phyloP scores from a whole-genome alignment of 1,140 invertebrate species.

The Drosophila santomea region DNA sequence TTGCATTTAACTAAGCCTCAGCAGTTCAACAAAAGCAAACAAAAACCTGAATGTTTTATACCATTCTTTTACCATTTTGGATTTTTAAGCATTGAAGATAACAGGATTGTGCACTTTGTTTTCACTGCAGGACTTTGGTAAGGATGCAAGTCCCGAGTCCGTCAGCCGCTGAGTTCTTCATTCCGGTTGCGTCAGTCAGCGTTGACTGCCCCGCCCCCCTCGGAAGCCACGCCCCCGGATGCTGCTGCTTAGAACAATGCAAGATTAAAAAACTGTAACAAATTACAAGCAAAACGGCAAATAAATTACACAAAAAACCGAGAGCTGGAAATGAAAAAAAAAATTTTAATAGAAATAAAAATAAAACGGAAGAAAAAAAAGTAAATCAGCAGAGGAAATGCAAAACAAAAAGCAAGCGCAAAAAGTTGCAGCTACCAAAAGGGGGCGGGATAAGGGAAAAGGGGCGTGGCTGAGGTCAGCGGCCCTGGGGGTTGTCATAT shows the following conservation, averaged over 20 bases:
- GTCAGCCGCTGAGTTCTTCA: slow-evolving; percentile 27
- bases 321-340: slow-evolving; percentile 34
- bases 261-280: slow-evolving; percentile 82
- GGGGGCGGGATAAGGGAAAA: neutral
- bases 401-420: slow-evolving; percentile 38
- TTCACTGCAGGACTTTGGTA: neutral
- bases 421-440: slow-evolving; percentile 39
- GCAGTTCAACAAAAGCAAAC: too few relatives aligned
- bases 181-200: slow-evolving; percentile 43
- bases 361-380: slow-evolving; percentile 26
- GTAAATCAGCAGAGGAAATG: slow-evolving; percentile 20
- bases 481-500: slow-evolving; percentile 22
- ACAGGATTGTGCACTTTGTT: neutral
- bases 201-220: slow-evolving; percentile 23
- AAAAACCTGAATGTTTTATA: too few relatives aligned
- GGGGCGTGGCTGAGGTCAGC: slow-evolving; percentile 31
- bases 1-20: too few relatives aligned
- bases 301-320: slow-evolving; percentile 76
- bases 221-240: slow-evolving; percentile 8
- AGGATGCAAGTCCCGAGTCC: slow-evolving; percentile 9
- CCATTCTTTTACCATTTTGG: too few relatives aligned
- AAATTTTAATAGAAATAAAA: slow-evolving; percentile 7
- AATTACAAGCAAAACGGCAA: slow-evolving; percentile 82
- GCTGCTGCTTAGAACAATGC: slow-evolving; percentile 74
- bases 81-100: too few relatives aligned